phyloP scores from a whole-genome alignment of 2,797 vertebrate genomes.

The Hypotaenidia okinawae region DNA sequence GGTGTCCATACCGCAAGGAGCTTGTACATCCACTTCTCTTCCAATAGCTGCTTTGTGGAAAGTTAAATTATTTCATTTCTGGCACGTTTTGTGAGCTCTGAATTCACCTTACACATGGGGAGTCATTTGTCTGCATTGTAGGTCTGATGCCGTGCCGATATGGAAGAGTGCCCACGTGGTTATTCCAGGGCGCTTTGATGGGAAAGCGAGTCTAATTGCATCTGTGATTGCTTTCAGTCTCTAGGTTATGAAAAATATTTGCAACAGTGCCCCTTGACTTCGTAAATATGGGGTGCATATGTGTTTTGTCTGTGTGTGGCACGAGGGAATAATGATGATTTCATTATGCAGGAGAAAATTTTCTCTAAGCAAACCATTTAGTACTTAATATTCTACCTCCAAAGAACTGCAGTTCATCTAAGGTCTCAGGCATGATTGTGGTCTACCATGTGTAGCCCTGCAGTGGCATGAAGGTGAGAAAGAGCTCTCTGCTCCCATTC shows the following conservation, averaged over 20 bases:
- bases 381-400: constrained; percentile 66
- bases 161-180: constrained; percentile 50
- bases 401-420: constrained; percentile 65
- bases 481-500: constrained; percentile 11
- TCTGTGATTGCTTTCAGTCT: constrained; percentile 65
- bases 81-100: neutral
- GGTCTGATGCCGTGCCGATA: constrained; percentile 67
- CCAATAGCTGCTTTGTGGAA: constrained; percentile 1
- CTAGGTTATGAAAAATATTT: constrained; percentile 71
- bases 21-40: constrained; percentile 51
- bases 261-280: constrained; percentile 65
- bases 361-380: constrained; percentile 56
- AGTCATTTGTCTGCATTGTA: constrained; percentile 66
- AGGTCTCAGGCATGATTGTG: constrained; percentile 59
- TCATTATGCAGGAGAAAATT: constrained; percentile 64
- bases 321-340: constrained; percentile 71
- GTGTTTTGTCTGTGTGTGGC: constrained; percentile 76
- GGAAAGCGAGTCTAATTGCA: constrained; percentile 52
- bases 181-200: constrained; percentile 61
- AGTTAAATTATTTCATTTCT: constrained; percentile 52
- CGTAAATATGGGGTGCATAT: constrained; percentile 68
- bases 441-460: constrained; percentile 36
- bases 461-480: constrained; percentile 36
- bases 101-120: constrained; percentile 46
- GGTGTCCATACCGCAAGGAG: constrained; percentile 35